These are phyloP conservation scores for Megaceryle alcyon DNA, from an alignment of 2,797 vertebrate genomes.

Conservation along the genomic window DNA sequence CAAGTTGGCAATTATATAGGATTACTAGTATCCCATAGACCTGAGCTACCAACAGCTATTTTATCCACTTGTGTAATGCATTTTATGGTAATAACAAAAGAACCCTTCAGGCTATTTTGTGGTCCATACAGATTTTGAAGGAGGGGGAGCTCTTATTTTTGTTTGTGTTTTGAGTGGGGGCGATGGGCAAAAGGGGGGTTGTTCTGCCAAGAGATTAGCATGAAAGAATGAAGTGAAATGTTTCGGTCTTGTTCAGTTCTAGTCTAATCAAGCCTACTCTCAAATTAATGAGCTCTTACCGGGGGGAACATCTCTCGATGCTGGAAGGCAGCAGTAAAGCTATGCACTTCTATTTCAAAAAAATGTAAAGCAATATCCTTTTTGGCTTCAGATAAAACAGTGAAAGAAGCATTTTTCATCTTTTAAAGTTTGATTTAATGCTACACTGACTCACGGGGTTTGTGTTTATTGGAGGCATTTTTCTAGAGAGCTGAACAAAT, in stretches of 20 bases:
- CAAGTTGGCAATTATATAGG: conserved; percentile 74
- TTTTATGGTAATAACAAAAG: conserved; percentile 63
- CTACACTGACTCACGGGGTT: conserved; percentile 45
- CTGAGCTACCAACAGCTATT: conserved; percentile 57
- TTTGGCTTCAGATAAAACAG: conserved; percentile 77
- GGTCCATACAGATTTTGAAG: conserved; percentile 58
- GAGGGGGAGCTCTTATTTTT: conserved; percentile 43
- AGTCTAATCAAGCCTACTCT: conserved; percentile 74
- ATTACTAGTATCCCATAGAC: conserved; percentile 69
- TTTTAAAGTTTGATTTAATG: conserved; percentile 76
- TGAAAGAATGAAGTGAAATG: conserved; percentile 68
- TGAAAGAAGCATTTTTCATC: conserved; percentile 69
- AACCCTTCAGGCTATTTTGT: conserved; percentile 51
- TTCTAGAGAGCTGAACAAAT: conserved; percentile 72
- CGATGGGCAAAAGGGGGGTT: neutral
- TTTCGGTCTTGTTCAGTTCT: conserved; percentile 68
- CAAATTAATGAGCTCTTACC: conserved; percentile 73
- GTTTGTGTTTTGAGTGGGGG: conserved; percentile 61
- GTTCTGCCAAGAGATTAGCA: conserved; percentile 59
- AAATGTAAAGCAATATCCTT: conserved; percentile 79
- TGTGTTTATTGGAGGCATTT: conserved; percentile 67
- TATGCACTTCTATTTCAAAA: conserved; percentile 70
- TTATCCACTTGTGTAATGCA: conserved; percentile 50
- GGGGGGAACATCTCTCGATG: conserved; percentile 47
- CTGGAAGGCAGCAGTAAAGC: conserved; percentile 71